phyloP scores from a whole-genome alignment of 2,113 vertebrate species.

The Cepphus grylle region DNA sequence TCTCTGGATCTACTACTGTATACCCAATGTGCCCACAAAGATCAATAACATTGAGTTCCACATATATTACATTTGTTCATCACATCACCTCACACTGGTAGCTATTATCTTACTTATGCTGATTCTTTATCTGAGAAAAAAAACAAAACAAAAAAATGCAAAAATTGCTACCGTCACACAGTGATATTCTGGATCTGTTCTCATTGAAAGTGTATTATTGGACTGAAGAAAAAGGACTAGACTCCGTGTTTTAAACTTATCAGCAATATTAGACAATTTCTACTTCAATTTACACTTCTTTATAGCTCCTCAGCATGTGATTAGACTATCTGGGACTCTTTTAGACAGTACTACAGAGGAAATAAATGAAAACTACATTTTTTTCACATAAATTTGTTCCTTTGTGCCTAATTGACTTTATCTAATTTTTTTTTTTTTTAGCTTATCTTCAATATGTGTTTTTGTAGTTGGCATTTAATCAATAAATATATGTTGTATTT shows the following conservation, averaged over 20 bases:
- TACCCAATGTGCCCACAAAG: not conserved
- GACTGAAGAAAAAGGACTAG: not conserved
- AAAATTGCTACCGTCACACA: not conserved
- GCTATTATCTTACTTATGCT: not conserved
- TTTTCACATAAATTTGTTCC: not conserved
- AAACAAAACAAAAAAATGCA: not conserved
- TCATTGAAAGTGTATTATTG: not conserved
- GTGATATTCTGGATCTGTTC: not conserved
- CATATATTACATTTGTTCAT: not conserved
- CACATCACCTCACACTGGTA: not conserved
- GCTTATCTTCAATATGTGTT: not conserved
- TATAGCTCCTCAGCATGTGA: not conserved
- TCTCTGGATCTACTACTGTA: not conserved
- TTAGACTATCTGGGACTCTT: not conserved
- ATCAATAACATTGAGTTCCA: not conserved
- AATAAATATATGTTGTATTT: not conserved
- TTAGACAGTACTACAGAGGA: not conserved
- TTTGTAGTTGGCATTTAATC: not conserved
- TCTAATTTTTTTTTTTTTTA: not conserved
- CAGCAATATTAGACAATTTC: not conserved
- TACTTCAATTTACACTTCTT: not conserved
- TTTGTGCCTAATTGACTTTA: not conserved
- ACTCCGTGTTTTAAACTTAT: not conserved
- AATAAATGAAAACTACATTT: not conserved
- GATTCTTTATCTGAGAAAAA: not conserved